Percentiles rank a stretch among this genome's conserved stretches.
These are phyloP conservation scores for Nymphalis urticae DNA, from an alignment of 2,888 invertebrate species.

Conservation along the genomic window DNA sequence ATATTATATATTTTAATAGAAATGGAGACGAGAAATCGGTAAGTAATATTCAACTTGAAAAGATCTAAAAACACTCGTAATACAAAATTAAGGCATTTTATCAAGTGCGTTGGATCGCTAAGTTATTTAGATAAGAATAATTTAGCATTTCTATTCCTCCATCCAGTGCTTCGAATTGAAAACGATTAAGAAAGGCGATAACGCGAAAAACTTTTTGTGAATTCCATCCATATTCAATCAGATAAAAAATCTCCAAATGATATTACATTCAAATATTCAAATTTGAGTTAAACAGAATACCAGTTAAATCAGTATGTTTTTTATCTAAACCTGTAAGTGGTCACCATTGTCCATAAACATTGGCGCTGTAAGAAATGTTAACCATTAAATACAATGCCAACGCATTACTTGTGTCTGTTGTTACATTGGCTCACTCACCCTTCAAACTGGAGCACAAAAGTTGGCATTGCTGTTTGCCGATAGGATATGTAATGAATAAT, in stretches of 20 bases:
- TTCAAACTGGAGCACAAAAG: too few relatives aligned
- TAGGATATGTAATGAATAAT: too few relatives aligned
- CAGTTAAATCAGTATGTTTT: not conserved
- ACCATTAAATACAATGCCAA: too few relatives aligned
- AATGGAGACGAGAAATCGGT: not conserved
- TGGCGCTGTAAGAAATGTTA: too few relatives aligned
- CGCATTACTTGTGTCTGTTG: too few relatives aligned
- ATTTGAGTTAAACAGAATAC: not conserved
- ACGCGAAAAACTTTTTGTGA: constrained; percentile 8
- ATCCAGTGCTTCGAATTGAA: constrained; percentile 27
- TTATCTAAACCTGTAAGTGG: too few relatives aligned
- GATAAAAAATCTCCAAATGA: constrained; percentile 2
- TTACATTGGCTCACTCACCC: too few relatives aligned
- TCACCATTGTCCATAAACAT: too few relatives aligned
- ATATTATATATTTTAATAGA: constrained; percentile 1
- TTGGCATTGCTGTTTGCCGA: too few relatives aligned
- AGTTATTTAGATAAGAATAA: constrained; percentile 34
- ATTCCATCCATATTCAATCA: constrained; percentile 12
- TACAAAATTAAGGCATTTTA: constrained; percentile 11
- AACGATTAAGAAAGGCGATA: constrained; percentile 22
- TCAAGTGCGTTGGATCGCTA: constrained; percentile 26
- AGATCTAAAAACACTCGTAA: not conserved
- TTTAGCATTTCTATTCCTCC: constrained; percentile 27
- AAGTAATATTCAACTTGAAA: not conserved
- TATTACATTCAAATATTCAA: constrained; percentile 3